Evolutionary conservation across 2,113 vertebrate species (phyloP).

Genomic region (Cynopterus brachyotis): DNA sequence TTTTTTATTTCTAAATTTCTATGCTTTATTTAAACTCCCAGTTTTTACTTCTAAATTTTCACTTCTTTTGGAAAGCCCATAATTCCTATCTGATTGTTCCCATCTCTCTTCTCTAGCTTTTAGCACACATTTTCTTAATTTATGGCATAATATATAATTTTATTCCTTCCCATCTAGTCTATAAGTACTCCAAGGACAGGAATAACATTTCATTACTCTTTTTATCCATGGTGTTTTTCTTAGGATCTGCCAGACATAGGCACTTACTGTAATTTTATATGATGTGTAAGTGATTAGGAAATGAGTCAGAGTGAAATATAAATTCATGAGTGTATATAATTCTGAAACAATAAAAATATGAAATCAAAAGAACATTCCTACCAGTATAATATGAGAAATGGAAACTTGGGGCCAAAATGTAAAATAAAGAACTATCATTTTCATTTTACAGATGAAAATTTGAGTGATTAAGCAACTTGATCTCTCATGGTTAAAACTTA

Average conservation of each 20-base stretch:
- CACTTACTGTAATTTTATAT: background rate
- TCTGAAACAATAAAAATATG: constrained; percentile 24
- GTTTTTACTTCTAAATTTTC: background rate
- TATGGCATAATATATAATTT: background rate
- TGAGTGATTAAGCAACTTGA: background rate
- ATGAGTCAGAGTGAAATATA: background rate
- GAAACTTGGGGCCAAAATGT: background rate
- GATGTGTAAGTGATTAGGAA: background rate
- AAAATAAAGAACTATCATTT: background rate
- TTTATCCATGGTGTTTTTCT: background rate
- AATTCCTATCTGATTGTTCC: background rate
- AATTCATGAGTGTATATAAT: background rate
- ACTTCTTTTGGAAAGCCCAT: background rate
- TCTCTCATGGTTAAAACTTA: background rate
- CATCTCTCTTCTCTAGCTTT: background rate
- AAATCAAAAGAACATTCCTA: background rate
- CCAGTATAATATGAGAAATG: background rate
- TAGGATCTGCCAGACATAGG: background rate
- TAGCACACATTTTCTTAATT: background rate
- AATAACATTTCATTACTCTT: background rate
- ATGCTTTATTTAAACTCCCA: background rate
- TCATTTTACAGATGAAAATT: background rate
- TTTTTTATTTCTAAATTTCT: background rate
- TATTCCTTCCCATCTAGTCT: background rate
- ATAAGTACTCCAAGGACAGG: background rate